These are phyloP conservation scores for Eretmocerus hayati DNA, from an alignment of 2,888 invertebrate genomes.

Conservation along the genomic window DNA sequence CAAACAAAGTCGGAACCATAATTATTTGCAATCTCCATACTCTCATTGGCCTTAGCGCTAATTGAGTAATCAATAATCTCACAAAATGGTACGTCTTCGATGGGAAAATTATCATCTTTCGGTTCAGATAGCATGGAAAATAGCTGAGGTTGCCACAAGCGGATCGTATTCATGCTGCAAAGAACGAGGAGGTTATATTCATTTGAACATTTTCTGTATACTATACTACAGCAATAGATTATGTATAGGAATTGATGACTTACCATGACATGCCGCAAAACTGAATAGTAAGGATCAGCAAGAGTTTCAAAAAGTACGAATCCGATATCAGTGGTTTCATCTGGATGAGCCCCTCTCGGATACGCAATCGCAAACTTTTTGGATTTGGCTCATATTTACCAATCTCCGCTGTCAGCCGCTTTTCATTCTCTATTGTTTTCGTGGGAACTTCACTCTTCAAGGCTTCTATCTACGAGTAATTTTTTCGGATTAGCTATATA, in stretches of 20 bases:
- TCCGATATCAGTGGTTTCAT: slow-evolving; percentile 59
- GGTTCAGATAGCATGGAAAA: slow-evolving; percentile 53
- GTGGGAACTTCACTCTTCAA: slow-evolving; percentile 13
- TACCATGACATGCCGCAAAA: slow-evolving; percentile 61
- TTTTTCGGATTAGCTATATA: background rate
- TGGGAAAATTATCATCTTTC: slow-evolving; percentile 10
- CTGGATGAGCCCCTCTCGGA: slow-evolving; percentile 55
- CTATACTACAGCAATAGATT: background rate
- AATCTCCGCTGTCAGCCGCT: slow-evolving; percentile 23
- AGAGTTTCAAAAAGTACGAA: slow-evolving; percentile 56
- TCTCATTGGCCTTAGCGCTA: background rate
- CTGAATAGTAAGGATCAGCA: slow-evolving; percentile 59
- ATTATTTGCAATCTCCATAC: background rate
- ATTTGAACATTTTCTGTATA: background rate
- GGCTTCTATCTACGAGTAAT: slow-evolving; percentile 8
- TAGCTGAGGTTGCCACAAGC: slow-evolving; percentile 81
- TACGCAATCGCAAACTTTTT: slow-evolving; percentile 47
- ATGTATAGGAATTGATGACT: slow-evolving; percentile 21
- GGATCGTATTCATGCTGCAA: slow-evolving; percentile 73
- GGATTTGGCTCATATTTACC: slow-evolving; percentile 31
- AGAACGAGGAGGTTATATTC: slow-evolving; percentile 21
- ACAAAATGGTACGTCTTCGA: slow-evolving; percentile 32
- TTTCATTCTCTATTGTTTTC: slow-evolving; percentile 33
- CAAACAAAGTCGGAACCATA: background rate
- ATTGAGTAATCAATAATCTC: slow-evolving; percentile 31